Evolutionary conservation across 92 coral and sea anemone genomes (phyloP), one percentile per base, ranked within the genome.

Genomic region (Bergia sp.): DNA sequence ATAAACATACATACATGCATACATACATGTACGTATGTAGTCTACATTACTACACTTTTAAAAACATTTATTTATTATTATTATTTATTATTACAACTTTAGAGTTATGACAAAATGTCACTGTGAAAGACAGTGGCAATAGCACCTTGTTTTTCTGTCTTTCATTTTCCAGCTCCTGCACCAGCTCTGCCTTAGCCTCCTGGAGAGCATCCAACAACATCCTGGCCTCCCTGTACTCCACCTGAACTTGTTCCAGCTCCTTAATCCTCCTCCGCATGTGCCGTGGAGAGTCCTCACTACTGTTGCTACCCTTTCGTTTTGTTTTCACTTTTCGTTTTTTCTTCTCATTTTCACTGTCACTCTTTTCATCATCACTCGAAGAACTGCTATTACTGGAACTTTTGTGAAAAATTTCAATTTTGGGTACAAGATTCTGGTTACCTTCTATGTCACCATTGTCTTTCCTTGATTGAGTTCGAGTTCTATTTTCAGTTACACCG

Each of bases 331-430:
- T 86, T 21, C 42, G 64, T 57, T 78, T 86, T 76, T 86, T 76
- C 43, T 86, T 78, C 81, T 86, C 78, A 20, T 55, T 76, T n/a
- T 86, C 61, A 87, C 89, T 88, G 77, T 43, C 41, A 45, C 40
- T 83, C 57, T 88, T 41, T 69, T 90, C 91, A 76, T 88, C 71
- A 69, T 82, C 69, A 72, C 89, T 74, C 20, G 64, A 88, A 88
- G 90, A 76, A 39, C 82, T 72, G 49, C 92, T 84, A 43, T 86
- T 37, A 82, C 75, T 89, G 67, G 75, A 23, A 64, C 81, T 66
- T 78, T 91, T 61, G 74, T 89, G 57, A 36, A 72, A 84, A 71
- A 84, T 71, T 84, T 84, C 87, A 76, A 76, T 85, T 66, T 74
- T 38, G 11, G 42, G 88, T 44, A 41, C 61, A 38, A 66, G 57